These are phyloP conservation scores for Syngnathus rostellatus DNA, from an alignment of 2,797 vertebrate genomes.

Conservation along the genomic window DNA sequence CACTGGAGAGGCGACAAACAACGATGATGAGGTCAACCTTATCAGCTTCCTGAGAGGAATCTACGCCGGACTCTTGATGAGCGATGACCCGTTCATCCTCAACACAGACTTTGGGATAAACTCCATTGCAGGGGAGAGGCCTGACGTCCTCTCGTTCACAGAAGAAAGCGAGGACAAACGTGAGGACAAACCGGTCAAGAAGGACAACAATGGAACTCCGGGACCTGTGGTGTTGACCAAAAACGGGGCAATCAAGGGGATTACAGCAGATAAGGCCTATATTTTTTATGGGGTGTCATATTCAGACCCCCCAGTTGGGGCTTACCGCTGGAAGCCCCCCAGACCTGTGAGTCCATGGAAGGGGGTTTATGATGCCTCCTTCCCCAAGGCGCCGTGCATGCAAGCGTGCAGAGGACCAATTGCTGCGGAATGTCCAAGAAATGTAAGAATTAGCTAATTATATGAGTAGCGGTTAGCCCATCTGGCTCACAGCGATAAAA, in stretches of 20 bases:
- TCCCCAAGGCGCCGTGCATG: constrained; percentile 63
- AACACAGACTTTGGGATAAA: constrained; percentile 30
- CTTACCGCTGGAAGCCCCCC: constrained; percentile 67
- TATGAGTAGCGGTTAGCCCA: no score
- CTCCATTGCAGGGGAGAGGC: constrained; percentile 14
- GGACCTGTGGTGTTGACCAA: constrained; percentile 61
- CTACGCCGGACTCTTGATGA: constrained; percentile 29
- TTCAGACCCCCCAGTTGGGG: constrained; percentile 65
- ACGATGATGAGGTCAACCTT: constrained; percentile 36
- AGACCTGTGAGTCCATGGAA: constrained; percentile 52
- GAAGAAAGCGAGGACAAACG: constrained; percentile 7
- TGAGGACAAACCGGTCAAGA: constrained; percentile 8
- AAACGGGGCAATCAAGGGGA: constrained; percentile 56
- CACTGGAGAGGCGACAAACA: constrained; percentile 28
- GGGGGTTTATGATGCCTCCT: constrained; percentile 61
- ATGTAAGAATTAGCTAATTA: constrained; percentile 39
- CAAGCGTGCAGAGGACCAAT: constrained; percentile 58
- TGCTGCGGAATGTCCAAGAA: constrained; percentile 50
- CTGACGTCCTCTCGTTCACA: constrained; percentile 15
- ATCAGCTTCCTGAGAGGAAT: constrained; percentile 49
- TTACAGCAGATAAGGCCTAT: constrained; percentile 57
- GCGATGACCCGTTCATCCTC: constrained; percentile 35
- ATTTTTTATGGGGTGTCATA: constrained; percentile 71
- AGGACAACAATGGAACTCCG: constrained; percentile 9
- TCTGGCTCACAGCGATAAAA: no score